Conservation (phyloP, 1,140 invertebrate genomes). For the Archivesica marissinica region DNA sequence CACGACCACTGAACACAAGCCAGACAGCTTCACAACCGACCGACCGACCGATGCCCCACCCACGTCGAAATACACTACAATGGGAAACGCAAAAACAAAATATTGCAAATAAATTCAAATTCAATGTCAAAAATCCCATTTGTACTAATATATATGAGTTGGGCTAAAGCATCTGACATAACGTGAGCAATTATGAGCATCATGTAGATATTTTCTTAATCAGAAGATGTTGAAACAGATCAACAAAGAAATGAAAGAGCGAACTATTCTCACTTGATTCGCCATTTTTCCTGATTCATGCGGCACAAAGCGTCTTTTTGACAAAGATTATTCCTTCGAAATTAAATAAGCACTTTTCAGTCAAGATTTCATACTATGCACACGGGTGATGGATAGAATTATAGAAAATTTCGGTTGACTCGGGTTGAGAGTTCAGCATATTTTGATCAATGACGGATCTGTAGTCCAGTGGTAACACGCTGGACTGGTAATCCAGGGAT, state of each 20-base stretch:
- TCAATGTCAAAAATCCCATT: not conserved
- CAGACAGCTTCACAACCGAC: no score
- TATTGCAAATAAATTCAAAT: not conserved
- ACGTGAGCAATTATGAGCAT: not conserved
- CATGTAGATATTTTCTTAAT: not conserved
- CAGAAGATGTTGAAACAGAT: not conserved
- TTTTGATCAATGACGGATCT: no score
- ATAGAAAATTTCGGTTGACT: no score
- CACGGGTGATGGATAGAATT: no score
- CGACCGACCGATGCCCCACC: no score
- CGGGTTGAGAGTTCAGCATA: no score
- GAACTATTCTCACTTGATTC: conserved; percentile 48
- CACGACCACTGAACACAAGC: no score
- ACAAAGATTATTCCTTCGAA: conserved; percentile 21
- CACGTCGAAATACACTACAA: no score
- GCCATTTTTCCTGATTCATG: conserved; percentile 62
- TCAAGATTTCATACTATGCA: no score
- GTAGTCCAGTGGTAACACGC: no score
- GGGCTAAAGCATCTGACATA: not conserved
- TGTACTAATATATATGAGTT: not conserved
- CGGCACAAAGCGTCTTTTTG: conserved; percentile 2
- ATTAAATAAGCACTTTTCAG: conserved; percentile 4
- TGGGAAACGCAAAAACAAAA: not conserved
- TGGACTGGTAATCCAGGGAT: no score
- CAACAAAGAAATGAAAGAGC: not conserved